A percentile compares a stretch with the other conserved stretches of the same genome.
phyloP scores from a whole-genome alignment of 64 coral and sea anemone genomes.

The Pachyseris speciosa region DNA sequence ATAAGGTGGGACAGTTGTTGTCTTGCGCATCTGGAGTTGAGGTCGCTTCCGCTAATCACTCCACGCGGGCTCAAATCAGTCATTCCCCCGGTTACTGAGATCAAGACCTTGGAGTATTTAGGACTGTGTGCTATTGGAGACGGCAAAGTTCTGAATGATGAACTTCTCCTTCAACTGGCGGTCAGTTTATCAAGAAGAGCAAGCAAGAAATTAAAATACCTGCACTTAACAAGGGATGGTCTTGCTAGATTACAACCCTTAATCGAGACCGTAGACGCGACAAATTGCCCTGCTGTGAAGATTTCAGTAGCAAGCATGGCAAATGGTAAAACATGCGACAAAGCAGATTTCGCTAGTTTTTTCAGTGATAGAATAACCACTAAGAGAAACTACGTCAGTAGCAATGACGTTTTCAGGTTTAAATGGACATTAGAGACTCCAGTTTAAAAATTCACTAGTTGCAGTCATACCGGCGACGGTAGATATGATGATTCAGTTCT shows the following conservation, averaged over 20 bases:
- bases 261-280: background rate
- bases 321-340: background rate
- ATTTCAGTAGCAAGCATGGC: background rate
- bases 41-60: constrained; percentile 64
- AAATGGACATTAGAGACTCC: background rate
- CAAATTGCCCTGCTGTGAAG: background rate
- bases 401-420: background rate
- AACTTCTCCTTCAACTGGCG: background rate
- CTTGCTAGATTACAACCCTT: background rate
- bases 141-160: constrained; percentile 16
- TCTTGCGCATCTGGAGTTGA: constrained; percentile 57
- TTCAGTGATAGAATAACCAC: background rate
- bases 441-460: background rate
- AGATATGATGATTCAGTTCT: too few species aligned
- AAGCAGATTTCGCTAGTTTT: background rate
- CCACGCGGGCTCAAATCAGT: constrained; percentile 5
- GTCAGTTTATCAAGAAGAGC: background rate
- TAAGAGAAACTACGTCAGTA: background rate
- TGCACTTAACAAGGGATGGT: constrained; percentile 11
- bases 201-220: background rate
- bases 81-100: background rate
- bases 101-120: constrained; percentile 36
- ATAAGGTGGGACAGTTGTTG: constrained; percentile 37
- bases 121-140: constrained; percentile 29
- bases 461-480: too few species aligned